Evolutionary conservation across 2,113 vertebrate species (phyloP).

Genomic region (Vimba vimba): DNA sequence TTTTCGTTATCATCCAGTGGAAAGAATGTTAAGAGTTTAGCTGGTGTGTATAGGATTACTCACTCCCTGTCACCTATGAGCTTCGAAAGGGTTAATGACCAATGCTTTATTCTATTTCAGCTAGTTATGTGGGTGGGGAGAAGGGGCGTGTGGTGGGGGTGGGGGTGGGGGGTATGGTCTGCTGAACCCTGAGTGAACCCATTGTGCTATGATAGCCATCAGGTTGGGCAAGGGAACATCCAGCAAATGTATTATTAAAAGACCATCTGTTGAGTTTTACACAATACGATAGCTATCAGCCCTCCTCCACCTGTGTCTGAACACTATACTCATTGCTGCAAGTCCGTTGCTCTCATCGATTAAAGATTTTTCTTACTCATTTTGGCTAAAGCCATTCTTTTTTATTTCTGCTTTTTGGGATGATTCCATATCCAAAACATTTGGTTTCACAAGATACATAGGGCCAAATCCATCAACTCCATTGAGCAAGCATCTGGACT

Average conservation of each 20-base stretch:
- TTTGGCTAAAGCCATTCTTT: neutral
- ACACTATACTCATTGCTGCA: constrained; percentile 30
- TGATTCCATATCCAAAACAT: neutral
- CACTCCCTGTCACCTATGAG: neutral
- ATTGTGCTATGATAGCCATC: constrained; percentile 53
- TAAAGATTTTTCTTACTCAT: neutral
- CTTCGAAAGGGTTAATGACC: constrained; percentile 49
- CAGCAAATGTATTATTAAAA: constrained; percentile 59
- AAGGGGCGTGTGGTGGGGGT: neutral
- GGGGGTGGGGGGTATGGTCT: neutral
- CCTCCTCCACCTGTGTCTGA: constrained; percentile 47
- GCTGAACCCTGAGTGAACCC: constrained; percentile 59
- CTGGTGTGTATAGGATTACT: constrained; percentile 38
- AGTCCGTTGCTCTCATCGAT: neutral
- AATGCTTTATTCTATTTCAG: constrained; percentile 36
- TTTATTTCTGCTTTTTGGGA: neutral
- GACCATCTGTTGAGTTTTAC: constrained; percentile 56
- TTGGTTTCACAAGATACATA: too few species aligned
- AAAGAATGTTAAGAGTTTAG: constrained; percentile 38
- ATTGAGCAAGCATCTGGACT: neutral
- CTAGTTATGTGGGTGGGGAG: constrained; percentile 15
- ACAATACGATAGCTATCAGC: constrained; percentile 44
- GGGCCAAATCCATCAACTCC: neutral
- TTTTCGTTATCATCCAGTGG: constrained; percentile 14
- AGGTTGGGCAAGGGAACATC: constrained; percentile 44